Evolutionary conservation across 2,797 vertebrate genomes (phyloP), one percentile per base, ranked within the genome.

Genomic region (Artibeus lituratus): DNA sequence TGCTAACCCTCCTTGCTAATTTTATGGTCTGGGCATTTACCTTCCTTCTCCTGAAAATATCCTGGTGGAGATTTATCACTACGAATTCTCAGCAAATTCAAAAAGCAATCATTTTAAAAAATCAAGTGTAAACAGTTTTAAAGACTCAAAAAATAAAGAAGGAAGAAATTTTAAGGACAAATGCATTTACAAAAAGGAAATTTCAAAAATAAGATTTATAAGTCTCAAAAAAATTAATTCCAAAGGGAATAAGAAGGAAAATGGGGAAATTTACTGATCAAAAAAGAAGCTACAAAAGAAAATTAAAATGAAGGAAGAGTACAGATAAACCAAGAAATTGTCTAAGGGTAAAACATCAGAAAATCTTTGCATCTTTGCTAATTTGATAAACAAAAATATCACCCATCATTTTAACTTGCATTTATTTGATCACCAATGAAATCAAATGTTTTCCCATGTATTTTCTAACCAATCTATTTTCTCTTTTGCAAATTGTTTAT

Each of bases 401-500:
- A 89, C n/a, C 32, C 14, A 67, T 73, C 47, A 86, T 92, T 91
- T 88, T 78, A 88, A 74, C 86, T 85, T 94, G 44, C n/a, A 82
- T 44, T 76, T 53, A 62, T 76, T 81, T 94, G 72, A 80, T 90
- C 37, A 82, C 42, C 35, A 93, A 39, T 88, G 32, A 94, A 94
- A 70, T 67, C 8, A 87, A 88, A 78, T 10, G 7, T 57, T 94
- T 95, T 92, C 51, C 69, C 21, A 19, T 51, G 5, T 80, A 59
- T 53, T 94, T 93, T 65, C 62, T 92, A 96, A 92, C 37, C 21
- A 62, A 39, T 57, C 67, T 73, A 37, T 92, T 90, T 90, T 57
- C 19, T 83, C 62, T 83, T 91, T 62, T 86, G 24, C 18, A 95
- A 90, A 96, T 22, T 74, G 37, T 76, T 93, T 81, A 72, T 86